Conservation (phyloP, 2,113 vertebrate species). For the Sakesphorus luctuosus region DNA sequence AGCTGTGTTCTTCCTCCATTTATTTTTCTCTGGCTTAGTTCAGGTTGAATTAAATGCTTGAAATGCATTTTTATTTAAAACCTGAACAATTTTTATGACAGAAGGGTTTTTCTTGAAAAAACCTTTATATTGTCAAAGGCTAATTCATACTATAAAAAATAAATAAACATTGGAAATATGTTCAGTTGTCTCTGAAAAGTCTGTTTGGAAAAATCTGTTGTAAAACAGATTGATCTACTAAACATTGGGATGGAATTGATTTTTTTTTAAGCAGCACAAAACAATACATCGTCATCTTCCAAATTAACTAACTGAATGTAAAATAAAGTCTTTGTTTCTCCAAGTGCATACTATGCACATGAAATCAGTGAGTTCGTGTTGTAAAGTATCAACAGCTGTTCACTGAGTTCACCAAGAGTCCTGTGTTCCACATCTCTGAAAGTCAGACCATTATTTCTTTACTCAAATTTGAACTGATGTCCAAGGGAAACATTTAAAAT, state of each 20-base stretch:
- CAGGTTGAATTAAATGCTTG: not conserved
- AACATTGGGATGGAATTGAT: not conserved
- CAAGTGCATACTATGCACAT: not conserved
- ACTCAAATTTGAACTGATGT: not conserved
- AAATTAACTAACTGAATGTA: not conserved
- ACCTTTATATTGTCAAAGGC: not conserved
- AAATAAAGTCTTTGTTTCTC: not conserved
- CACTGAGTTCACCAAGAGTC: not conserved
- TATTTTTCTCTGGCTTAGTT: not conserved
- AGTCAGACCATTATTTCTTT: not conserved
- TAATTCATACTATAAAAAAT: not conserved
- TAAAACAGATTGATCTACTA: not conserved
- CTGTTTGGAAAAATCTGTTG: not conserved
- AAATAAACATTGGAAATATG: not conserved
- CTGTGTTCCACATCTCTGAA: not conserved
- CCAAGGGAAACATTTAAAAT: not conserved
- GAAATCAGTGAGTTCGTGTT: not conserved
- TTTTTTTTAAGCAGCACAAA: not conserved
- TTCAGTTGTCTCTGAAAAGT: not conserved
- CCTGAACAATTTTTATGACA: not conserved
- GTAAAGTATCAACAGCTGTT: not conserved
- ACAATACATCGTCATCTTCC: not conserved
- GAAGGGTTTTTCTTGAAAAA: not conserved
- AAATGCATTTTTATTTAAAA: conserved; percentile 35
- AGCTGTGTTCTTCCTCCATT: not conserved